Base-by-base conservation (phyloP, 2,113 vertebrate genomes). In the Oryzias curvinotus region DNA sequence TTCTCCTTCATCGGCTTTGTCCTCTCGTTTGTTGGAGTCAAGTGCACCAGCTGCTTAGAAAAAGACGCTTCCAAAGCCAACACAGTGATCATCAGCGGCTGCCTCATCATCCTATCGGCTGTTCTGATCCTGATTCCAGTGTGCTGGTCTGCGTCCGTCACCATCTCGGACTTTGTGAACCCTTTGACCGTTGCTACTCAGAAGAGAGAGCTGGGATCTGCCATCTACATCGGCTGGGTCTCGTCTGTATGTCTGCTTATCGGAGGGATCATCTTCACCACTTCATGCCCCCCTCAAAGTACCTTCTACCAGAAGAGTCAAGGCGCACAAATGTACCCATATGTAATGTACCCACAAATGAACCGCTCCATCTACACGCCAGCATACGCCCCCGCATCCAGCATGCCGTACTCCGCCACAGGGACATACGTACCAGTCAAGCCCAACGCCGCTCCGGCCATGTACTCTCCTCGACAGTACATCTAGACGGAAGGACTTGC, bases 201-300 rank as follows among this genome's bases (percentile, higher is more conserved):
- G 73, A 86, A 44, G 68, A 84, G 92, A 18, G 92, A 93, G 47
- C 13, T 93, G 1, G 92, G 92, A 7, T 72, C 88, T 0, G 58
- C 86, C 18, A 87, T 93, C 45, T 93, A 92, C 73, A 89, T 91
- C 14, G 92, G 92, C 48, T 93, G 92, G 92, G 85, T 13, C 0
- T 65, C 91, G 0, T 3, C 85, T 2, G 57, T 15, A 0, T 0
- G 88, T 16, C 91, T 93, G 17, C 62, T 93, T 30, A 17, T 92
- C 0, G 92, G 91, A 10, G 92, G 92, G 17, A 88, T 88, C 63
- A 62, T 88, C 55, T 71, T 93, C 3, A 91, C 90, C 47, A 90
- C 91, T 0, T 87, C 91, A 5, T 93, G 92, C 36, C 92, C 92
- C 25, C 87, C 90, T 7, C 77, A 71, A 12, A 75, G 52, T 13